Base-by-base conservation (phyloP, 2,113 vertebrate species). In the Sinocyclocheilus rhinocerous region DNA sequence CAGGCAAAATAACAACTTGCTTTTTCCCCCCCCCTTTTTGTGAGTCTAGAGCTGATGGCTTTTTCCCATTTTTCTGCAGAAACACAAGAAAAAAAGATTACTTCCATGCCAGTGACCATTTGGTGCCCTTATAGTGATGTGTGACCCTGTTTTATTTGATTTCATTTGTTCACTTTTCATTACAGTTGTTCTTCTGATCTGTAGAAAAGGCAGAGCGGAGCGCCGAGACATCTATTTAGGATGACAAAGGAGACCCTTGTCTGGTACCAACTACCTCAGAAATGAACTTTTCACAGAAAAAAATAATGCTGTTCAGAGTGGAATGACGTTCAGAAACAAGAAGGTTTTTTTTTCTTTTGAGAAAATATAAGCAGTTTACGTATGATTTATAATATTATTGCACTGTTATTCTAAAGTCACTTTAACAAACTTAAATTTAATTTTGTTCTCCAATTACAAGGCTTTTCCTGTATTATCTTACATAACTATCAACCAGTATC, bases 101-200 rank as follows among this genome's bases (percentile, higher is more conserved):
- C 86, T 95, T 95, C 94, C 94, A 93, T 93, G 92, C 92, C 95
- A 92, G 89, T 94, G 92, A 88, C 90, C 94, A 96, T 96, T 95
- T 92, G 89, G 89, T 95, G 93, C 91, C 94, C 95, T 95, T 94
- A 93, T 91, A 94, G 94, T 96, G 95, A 96, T 93, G 94, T 94
- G 92, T 95, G 95, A 95, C 95, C 95, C 94, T 92, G 91, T 95
- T 95, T 94, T 93, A 93, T 95, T 95, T 94, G 90, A 95, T 94
- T 95, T 94, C 90, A 93, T 94, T 95, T 94, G 94, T 94, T 95
- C 93, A 90, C 91, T 95, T 89, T 95, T 92, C 93, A 93, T 95
- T 93, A 93, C 93, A 63, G 89, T 92, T 95, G 89, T 92, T 92
- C 88, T 83, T 90, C 87, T 94, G 94, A 95, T 94, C 94, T 91